phyloP scores from a whole-genome alignment of 2,888 invertebrate genomes.

The Lordiphosa andalusiaca region DNA sequence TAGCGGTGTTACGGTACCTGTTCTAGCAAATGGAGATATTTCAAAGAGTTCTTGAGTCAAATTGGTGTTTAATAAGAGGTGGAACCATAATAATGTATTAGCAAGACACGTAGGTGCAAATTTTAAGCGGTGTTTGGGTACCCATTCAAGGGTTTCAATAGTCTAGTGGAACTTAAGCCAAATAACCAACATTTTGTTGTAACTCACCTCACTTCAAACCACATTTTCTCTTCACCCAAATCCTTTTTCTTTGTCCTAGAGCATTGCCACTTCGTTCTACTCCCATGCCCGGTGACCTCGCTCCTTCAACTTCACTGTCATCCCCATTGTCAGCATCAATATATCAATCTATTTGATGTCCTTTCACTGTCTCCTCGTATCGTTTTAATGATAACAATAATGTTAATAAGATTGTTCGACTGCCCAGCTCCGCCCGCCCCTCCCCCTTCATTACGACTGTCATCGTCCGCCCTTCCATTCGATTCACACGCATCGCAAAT shows the following conservation, averaged over 20 bases:
- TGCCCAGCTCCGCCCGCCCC: neutral
- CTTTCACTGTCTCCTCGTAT: slow-evolving; percentile 26
- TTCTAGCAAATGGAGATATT: too few relatives aligned
- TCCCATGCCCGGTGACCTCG: neutral
- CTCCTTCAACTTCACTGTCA: slow-evolving; percentile 10
- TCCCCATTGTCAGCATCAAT: slow-evolving; percentile 18
- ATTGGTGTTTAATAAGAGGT: too few relatives aligned
- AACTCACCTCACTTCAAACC: too few relatives aligned
- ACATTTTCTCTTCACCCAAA: too few relatives aligned
- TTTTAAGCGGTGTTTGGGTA: too few relatives aligned
- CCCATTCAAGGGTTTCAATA: too few relatives aligned
- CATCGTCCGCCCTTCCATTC: neutral
- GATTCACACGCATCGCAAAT: slow-evolving; percentile 56
- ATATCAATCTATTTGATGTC: slow-evolving; percentile 16
- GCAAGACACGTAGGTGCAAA: too few relatives aligned
- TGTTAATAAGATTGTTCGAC: slow-evolving; percentile 22
- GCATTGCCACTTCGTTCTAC: slow-evolving; percentile 3
- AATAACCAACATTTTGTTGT: too few relatives aligned
- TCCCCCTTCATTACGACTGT: slow-evolving; percentile 1
- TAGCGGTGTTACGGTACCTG: too few relatives aligned
- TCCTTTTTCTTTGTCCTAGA: neutral
- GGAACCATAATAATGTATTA: too few relatives aligned
- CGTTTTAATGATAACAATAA: slow-evolving; percentile 33
- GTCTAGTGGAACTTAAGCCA: too few relatives aligned
- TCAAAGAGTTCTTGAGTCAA: too few relatives aligned